Evolutionary conservation across 2,888 invertebrate species (phyloP), one percentile per base, ranked within the genome.

Genomic region (Beris chalybata): DNA sequence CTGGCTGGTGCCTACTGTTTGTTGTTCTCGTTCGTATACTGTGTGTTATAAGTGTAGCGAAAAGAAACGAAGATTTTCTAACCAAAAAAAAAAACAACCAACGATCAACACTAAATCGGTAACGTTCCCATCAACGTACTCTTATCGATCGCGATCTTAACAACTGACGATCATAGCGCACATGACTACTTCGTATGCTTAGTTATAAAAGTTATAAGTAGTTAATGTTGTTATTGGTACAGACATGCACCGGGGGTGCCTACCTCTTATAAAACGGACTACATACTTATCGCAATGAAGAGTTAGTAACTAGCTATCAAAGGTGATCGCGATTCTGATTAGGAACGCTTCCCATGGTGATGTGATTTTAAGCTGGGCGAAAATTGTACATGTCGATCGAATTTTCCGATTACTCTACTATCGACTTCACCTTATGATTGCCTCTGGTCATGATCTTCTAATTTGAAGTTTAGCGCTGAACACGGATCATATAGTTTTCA

Each of bases 81-180:
- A 50, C 29, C 31, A 59, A 22, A 22, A 22, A 22, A 22, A 22
- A 22, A 2, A 22, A 22, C n/a, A n/a, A n/a, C n/a, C n/a, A 32
- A 52, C 50, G 61, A 61, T 61, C 50, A 61, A 32, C 7, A 61
- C 50, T 38, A 52, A 61, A 61, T 61, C 61, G 38, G 52, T 61
- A 61, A 61, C 50, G 61, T 64, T 64, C 64, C 64, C 64, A 64
- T 64, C 64, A 64, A 54, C 64, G 45, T 54, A 64, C 29, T 45
- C 54, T 64, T 64, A 64, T 64, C 64, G 64, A 54, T 54, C 64
- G 64, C 64, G 54, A 64, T 64, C 64, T 64, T 64, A 64, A 64
- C 64, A 54, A 54, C 54, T 53, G 44, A 64, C 64, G 54, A 64
- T 64, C 64, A 64, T 64, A 64, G 64, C 53, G 64, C 64, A 64